Conservation (phyloP, 2,113 vertebrate species). For the Callithrix jacchus region DNA sequence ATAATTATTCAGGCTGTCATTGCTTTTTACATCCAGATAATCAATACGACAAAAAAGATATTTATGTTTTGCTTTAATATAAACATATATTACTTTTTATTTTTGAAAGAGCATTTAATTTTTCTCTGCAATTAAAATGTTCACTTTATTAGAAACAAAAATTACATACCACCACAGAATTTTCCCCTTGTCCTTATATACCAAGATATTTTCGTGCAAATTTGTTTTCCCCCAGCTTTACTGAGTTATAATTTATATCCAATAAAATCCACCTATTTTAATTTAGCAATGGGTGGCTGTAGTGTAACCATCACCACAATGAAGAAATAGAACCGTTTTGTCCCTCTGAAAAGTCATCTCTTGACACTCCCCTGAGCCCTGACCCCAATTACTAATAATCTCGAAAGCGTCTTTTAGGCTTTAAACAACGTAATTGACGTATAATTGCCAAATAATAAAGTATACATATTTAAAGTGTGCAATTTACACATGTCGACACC, state of each 20-base stretch:
- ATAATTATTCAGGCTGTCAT: no score
- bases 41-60: background rate
- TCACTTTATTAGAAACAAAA: background rate
- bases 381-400: background rate
- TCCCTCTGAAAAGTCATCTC: no score
- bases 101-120: background rate
- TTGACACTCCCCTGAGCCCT: background rate
- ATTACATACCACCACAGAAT: background rate
- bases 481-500: background rate
- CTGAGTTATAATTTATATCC: background rate
- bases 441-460: background rate
- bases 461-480: background rate
- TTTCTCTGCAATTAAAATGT: background rate
- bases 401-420: background rate
- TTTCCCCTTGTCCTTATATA: background rate
- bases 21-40: background rate
- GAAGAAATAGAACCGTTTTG: background rate
- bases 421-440: background rate
- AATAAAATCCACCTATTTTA: background rate
- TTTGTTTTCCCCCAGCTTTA: background rate
- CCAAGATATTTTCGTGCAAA: background rate
- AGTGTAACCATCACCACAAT: rapidly evolving
- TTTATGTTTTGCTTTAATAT: background rate
- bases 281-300: background rate
- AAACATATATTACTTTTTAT: background rate